Percentiles rank a stretch among this genome's conserved stretches.
phyloP scores from a whole-genome alignment of 92 coral and sea anemone species.

The Epizoanthus stellaris region DNA sequence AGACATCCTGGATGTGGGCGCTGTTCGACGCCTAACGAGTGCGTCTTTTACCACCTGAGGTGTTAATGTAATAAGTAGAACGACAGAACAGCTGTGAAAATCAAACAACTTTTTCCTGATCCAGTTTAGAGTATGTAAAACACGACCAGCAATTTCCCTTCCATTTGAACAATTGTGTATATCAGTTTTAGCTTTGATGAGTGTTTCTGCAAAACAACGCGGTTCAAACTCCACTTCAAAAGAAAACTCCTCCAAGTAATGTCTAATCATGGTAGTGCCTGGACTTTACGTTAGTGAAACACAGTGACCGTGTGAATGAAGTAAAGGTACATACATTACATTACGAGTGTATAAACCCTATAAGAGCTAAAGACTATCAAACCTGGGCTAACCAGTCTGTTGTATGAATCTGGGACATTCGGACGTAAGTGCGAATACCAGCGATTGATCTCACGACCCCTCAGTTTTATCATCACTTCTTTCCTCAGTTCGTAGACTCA shows the following conservation, averaged over 20 bases:
- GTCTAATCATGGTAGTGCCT: too few species aligned
- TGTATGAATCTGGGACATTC: not conserved
- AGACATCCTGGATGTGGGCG: conserved; percentile 3
- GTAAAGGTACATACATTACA: too few species aligned
- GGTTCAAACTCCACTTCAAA: not conserved
- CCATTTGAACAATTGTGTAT: not conserved
- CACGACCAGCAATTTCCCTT: not conserved
- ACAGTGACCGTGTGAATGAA: too few species aligned
- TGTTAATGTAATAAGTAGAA: conserved; percentile 29
- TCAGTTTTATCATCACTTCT: too few species aligned
- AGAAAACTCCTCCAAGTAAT: not conserved
- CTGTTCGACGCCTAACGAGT: conserved; percentile 39
- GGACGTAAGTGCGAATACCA: not conserved
- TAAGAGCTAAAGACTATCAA: too few species aligned
- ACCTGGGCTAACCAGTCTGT: not conserved
- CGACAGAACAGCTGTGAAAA: conserved; percentile 29
- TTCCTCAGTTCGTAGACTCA: too few species aligned
- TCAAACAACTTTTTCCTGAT: conserved; percentile 36
- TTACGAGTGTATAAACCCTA: too few species aligned
- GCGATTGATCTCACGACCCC: conserved; percentile 29
- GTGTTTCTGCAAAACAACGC: too few species aligned
- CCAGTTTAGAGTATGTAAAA: conserved; percentile 19
- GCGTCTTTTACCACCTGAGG: conserved; percentile 39
- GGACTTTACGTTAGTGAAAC: too few species aligned
- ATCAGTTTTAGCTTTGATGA: not conserved